Conservation (phyloP, 2,113 vertebrate genomes). For the Myrmophylax atrothorax region DNA sequence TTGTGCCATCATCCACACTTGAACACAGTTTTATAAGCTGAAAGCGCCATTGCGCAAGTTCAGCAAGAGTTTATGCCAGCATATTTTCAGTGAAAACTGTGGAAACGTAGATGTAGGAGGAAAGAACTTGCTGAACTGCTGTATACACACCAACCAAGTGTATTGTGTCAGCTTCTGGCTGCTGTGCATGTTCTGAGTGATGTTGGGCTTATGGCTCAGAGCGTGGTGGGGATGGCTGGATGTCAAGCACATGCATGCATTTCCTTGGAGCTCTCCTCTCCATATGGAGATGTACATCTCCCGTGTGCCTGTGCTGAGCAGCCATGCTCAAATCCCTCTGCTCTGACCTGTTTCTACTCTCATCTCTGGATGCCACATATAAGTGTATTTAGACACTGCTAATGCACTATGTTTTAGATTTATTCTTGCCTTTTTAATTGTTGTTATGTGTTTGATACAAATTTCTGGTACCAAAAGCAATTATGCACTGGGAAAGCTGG, state of each 20-base stretch:
- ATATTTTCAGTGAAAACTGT: not conserved
- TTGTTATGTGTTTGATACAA: not conserved
- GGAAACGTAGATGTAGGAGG: not conserved
- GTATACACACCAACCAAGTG: not conserved
- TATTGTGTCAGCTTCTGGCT: not conserved
- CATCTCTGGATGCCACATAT: fast-evolving
- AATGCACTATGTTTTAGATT: not conserved
- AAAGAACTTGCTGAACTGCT: not conserved
- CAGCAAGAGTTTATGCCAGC: not conserved
- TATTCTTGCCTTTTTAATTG: not conserved
- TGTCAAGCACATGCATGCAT: not conserved
- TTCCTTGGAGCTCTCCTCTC: not conserved
- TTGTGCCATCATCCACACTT: fast-evolving
- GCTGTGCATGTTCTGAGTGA: fast-evolving
- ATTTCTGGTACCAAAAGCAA: not conserved
- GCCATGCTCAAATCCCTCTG: not conserved
- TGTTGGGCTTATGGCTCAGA: not conserved
- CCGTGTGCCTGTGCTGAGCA: not conserved
- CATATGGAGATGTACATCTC: not conserved
- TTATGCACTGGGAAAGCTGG: fast-evolving
- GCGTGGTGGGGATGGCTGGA: fast-evolving
- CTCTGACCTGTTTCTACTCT: not conserved
- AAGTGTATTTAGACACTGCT: not conserved
- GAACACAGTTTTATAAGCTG: not conserved
- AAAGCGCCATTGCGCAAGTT: fast-evolving